Conservation (phyloP, 2,113 vertebrate species). For the Cynoglossus semilaevis region DNA sequence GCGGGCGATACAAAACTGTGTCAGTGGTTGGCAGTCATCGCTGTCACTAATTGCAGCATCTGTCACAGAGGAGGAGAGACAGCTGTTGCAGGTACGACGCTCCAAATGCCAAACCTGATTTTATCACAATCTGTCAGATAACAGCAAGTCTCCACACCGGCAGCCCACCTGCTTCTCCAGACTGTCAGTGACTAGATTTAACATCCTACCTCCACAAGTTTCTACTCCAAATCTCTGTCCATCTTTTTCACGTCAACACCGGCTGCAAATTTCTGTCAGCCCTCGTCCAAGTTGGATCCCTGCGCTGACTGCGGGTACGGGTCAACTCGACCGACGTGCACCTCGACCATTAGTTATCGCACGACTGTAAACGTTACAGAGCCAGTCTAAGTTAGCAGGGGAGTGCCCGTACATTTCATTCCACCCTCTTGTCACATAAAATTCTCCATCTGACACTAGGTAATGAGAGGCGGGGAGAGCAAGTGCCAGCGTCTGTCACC, state of each 20-base stretch:
- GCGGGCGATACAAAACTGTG: constrained; percentile 36
- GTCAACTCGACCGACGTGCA: constrained; percentile 1
- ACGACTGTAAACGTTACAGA: constrained; percentile 34
- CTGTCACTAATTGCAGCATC: constrained; percentile 61
- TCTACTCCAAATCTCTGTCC: constrained; percentile 4
- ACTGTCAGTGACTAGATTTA: constrained; percentile 12
- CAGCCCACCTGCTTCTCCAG: constrained; percentile 9
- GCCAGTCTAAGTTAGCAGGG: constrained; percentile 35
- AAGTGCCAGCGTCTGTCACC: constrained; percentile 47
- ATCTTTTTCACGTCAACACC: constrained; percentile 4
- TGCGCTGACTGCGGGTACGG: constrained; percentile 20
- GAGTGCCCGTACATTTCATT: constrained; percentile 42
- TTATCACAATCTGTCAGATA: constrained; percentile 54
- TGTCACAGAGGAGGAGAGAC: constrained; percentile 38
- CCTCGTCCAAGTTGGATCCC: constrained; percentile 16
- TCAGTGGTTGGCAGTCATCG: constrained; percentile 56
- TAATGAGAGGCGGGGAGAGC: constrained; percentile 23
- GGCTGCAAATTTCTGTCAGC: constrained; percentile 15
- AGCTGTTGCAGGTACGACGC: constrained; percentile 45
- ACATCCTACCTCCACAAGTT: neutral
- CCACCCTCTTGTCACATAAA: constrained; percentile 48
- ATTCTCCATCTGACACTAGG: constrained; percentile 51
- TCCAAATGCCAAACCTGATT: constrained; percentile 57
- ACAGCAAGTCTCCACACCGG: constrained; percentile 15
- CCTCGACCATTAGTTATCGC: constrained; percentile 23